Percentiles rank a stretch among this genome's conserved stretches.
Evolutionary conservation across 2,113 vertebrate species (phyloP).

Genomic region (Mandrillus leucophaeus): DNA sequence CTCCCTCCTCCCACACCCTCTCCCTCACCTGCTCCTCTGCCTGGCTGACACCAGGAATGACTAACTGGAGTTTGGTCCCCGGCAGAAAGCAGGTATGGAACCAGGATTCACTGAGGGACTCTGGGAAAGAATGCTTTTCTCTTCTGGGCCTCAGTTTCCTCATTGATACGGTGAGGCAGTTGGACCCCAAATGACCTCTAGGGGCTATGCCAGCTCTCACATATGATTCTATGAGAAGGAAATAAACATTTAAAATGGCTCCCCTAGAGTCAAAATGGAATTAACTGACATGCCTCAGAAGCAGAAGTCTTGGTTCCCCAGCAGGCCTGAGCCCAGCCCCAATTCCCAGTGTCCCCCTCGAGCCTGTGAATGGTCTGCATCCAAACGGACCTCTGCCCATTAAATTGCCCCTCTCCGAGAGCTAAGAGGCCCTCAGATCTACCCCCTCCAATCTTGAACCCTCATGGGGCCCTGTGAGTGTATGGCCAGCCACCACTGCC

Average conservation of each 20-base stretch:
- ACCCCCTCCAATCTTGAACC: neutral
- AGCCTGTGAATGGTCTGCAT: neutral
- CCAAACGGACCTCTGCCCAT: neutral
- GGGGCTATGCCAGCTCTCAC: neutral
- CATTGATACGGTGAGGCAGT: neutral
- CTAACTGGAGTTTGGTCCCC: neutral
- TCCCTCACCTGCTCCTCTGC: neutral
- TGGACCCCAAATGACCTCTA: neutral
- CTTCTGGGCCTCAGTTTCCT: neutral
- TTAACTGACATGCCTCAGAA: neutral
- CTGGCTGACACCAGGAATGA: neutral
- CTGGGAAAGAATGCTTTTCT: neutral
- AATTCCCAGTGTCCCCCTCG: neutral
- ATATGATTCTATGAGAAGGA: neutral
- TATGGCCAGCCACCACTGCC: fast-evolving
- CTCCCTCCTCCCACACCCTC: neutral
- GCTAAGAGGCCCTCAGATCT: neutral
- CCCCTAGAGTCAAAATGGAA: neutral
- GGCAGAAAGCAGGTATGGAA: neutral
- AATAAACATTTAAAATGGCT: neutral
- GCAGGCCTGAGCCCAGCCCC: neutral
- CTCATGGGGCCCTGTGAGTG: fast-evolving
- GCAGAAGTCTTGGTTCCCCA: neutral
- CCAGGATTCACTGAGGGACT: neutral
- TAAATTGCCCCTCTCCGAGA: neutral